Evolutionary conservation across 64 coral and sea anemone species (phyloP).

Genomic region (Trachythela sp.): DNA sequence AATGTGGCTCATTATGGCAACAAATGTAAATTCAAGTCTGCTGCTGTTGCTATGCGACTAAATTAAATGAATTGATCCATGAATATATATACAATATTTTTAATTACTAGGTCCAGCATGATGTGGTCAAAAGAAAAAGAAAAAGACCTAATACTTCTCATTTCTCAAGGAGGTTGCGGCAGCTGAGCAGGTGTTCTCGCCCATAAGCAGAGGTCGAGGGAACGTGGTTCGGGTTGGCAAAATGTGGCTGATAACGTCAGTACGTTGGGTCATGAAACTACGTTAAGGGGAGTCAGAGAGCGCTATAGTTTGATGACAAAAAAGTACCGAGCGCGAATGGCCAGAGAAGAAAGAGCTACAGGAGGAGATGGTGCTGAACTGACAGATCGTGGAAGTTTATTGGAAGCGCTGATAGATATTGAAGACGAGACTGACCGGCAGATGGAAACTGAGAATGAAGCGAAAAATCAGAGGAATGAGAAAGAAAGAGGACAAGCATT

Average conservation of each 20-base stretch:
- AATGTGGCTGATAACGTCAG: conserved; percentile 1
- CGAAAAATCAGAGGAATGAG: neutral
- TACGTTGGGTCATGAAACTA: neutral
- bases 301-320: neutral
- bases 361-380: neutral
- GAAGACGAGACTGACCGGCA: neutral
- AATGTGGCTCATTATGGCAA: too few relatives aligned
- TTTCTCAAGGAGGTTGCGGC: neutral
- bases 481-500: neutral
- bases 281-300: neutral
- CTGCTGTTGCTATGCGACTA: too few relatives aligned
- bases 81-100: conserved; percentile 1
- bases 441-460: neutral
- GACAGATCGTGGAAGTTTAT: neutral
- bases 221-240: neutral
- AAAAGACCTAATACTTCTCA: neutral
- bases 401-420: neutral
- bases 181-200: neutral
- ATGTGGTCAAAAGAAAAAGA: conserved; percentile 9
- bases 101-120: conserved; percentile 17
- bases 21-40: too few relatives aligned
- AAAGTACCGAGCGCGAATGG: neutral
- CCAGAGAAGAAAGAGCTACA: neutral
- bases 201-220: neutral
- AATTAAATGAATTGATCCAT: too few relatives aligned